Evolutionary conservation across 2,888 invertebrate species (phyloP), one percentile per base, ranked within the genome.

Genomic region (Drosophila stalkeri): DNA sequence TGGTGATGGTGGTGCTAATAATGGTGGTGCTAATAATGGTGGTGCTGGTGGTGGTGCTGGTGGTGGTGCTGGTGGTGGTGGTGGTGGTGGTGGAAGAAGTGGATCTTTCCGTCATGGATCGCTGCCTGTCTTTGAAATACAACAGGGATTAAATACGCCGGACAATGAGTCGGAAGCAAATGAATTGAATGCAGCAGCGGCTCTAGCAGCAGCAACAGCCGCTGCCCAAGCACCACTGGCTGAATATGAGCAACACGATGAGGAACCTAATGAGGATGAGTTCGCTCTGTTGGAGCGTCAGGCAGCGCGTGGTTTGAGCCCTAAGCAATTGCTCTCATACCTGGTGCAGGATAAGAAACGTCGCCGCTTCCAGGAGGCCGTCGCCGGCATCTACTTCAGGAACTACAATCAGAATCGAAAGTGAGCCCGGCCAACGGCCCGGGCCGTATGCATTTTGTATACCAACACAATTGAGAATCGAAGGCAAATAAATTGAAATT

Each of bases 401-500:
- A 89, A 90, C 80, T 89, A 75, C 56, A 74, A 82, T 66, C 64
- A 78, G 39, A 85, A 80, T 68, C 68, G 80, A 61, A 86, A 88
- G 82, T 85, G 68, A 83, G 61, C 41, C 44, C 37, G 81, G 61
- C 41, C 44, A 33, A 33, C 31, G 49, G 49, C n/a, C n/a, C 51
- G 68, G 78, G 60, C 43, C 46, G 27, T 9, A 35, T 59, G 57
- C 52, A 64, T 43, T 43, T 31, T 59, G 57, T 52, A 35, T 23
- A 46, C 49, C 59, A 18, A 39, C 39, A 14, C 44, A 52, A 47
- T 31, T 55, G 59, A 54, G 63, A 79, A 73, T 72, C 72, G 73
- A 82, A 71, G 63, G 47, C 65, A 74, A 82, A 82, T 82, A 82
- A 87, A 85, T 85, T 85, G 88, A 87, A 87, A 85, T 85, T 62